Percentiles rank a stretch among this genome's conserved stretches.
Conservation (phyloP, 2,113 vertebrate species). For the Nycticryphes semicollaris region DNA sequence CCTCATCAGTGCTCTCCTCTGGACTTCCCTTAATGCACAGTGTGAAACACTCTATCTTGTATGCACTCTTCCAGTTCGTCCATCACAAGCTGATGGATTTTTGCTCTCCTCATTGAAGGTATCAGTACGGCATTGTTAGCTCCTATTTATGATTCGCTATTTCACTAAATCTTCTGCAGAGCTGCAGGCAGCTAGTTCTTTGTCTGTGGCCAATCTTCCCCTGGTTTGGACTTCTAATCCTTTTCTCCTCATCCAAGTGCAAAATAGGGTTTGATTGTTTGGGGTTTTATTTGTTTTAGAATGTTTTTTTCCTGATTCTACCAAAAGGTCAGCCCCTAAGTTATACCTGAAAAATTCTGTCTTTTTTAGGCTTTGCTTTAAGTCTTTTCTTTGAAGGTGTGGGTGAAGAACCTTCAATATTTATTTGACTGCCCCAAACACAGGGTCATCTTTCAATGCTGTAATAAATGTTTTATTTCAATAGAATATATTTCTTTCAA, state of each 20-base stretch:
- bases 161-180: neutral
- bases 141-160: neutral
- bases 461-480: neutral
- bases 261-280: neutral
- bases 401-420: neutral
- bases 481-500: too few species aligned
- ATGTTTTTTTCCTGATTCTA: neutral
- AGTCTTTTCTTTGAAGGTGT: neutral
- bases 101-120: neutral
- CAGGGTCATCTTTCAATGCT: neutral
- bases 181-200: neutral
- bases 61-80: neutral
- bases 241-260: neutral
- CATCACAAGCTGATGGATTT: neutral
- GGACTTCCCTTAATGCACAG: neutral
- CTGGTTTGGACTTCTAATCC: neutral
- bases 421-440: neutral
- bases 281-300: neutral
- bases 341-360: neutral
- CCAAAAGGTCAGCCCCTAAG: neutral
- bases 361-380: neutral
- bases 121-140: neutral
- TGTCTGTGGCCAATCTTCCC: neutral
- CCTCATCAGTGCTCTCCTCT: neutral
- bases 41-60: neutral